phyloP scores from a whole-genome alignment of 37 sponge, comb jelly and placozoan species.

The Bolinopsis microptera region DNA sequence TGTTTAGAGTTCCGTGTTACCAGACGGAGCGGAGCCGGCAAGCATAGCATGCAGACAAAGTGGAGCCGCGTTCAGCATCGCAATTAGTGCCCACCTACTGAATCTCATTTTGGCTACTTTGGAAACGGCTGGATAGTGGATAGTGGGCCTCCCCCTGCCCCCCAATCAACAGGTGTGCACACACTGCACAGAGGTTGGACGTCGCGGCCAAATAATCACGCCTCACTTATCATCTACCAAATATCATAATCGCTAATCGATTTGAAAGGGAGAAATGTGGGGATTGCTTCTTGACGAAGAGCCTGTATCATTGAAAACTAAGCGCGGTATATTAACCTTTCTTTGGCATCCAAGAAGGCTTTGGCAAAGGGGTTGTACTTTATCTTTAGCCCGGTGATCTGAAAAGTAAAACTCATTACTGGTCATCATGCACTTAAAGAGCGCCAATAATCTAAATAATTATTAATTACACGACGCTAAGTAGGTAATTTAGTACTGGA shows the following conservation, averaged over 20 bases:
- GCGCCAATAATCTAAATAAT: conserved; percentile 12
- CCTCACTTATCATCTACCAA: conserved; percentile 1
- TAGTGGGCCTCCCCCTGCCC: neutral
- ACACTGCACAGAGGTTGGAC: no score
- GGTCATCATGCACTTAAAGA: neutral
- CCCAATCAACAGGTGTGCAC: neutral
- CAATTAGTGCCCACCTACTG: neutral
- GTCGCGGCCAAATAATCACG: neutral
- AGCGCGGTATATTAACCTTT: conserved; percentile 1
- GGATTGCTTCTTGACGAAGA: neutral
- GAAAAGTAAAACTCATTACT: neutral
- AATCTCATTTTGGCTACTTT: neutral
- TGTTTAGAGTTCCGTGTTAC: neutral
- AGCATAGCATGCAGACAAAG: conserved; percentile 53
- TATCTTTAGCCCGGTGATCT: conserved; percentile 81
- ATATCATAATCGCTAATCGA: conserved; percentile 37
- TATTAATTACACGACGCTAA: neutral
- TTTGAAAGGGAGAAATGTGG: neutral
- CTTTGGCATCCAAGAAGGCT: conserved; percentile 72
- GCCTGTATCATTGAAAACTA: neutral
- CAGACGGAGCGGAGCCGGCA: conserved; percentile 34
- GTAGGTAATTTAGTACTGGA: neutral
- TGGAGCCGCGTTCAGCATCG: neutral
- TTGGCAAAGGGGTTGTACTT: conserved; percentile 84
- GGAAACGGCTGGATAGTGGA: neutral